Conservation (phyloP, 2,113 vertebrate species). For the Phoenicopterus ruber region DNA sequence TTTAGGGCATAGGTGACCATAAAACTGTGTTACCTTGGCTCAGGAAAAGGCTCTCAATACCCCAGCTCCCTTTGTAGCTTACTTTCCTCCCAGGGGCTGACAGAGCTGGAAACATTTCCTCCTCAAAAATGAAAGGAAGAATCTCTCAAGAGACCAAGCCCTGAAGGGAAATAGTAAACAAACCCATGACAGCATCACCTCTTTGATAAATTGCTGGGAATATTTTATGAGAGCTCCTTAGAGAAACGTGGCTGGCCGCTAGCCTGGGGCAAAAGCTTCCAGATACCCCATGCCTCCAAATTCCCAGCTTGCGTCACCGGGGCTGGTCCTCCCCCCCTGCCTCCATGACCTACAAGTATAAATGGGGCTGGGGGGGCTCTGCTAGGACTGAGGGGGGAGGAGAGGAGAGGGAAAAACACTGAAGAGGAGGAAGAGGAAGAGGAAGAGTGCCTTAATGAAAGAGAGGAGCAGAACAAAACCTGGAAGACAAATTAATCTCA, state of each 20-base stretch:
- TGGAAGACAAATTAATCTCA: slow-evolving; percentile 16
- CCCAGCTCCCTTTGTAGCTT: background rate
- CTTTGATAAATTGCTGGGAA: slow-evolving; percentile 27
- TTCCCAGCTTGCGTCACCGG: background rate
- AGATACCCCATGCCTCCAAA: background rate
- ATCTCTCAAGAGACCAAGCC: background rate
- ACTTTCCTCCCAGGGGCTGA: slow-evolving; percentile 19
- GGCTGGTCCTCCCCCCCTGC: background rate
- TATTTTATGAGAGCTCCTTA: background rate
- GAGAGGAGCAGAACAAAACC: background rate
- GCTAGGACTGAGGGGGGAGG: fast-evolving
- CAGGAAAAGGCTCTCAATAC: background rate
- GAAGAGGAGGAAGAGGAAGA: background rate
- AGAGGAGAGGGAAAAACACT: background rate
- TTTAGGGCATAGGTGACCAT: slow-evolving; percentile 26
- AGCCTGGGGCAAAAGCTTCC: background rate
- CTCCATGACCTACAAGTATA: background rate
- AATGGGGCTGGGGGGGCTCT: background rate
- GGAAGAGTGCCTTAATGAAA: background rate
- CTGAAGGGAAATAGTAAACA: slow-evolving; percentile 32
- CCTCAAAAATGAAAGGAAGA: slow-evolving; percentile 39
- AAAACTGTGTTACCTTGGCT: background rate
- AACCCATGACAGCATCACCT: background rate
- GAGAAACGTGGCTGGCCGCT: background rate
- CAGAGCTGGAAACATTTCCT: slow-evolving; percentile 28